Percentiles rank a stretch among this genome's conserved stretches.
phyloP scores from a whole-genome alignment of 1,140 invertebrate genomes.

The Ostrea denselamellosa region DNA sequence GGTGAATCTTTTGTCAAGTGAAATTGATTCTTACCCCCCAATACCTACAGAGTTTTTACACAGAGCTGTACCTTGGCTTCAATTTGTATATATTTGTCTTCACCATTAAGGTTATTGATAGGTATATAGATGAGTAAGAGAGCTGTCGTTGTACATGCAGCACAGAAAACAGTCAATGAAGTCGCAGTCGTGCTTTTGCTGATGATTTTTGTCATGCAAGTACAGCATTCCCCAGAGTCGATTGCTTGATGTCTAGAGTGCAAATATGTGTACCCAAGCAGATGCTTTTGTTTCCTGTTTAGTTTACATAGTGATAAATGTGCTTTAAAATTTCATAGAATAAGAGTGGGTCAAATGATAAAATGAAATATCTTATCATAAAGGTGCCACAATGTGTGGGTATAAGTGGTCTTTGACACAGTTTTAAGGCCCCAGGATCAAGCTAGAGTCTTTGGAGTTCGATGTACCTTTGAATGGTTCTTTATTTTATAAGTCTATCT shows the following conservation, averaged over 20 bases:
- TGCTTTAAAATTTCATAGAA: constrained; percentile 20
- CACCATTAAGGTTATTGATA: neutral
- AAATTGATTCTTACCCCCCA: constrained; percentile 23
- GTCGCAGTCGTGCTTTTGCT: too few species aligned
- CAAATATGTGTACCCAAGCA: neutral
- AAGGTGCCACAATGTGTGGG: neutral
- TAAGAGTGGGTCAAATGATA: neutral
- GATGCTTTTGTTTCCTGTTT: constrained; percentile 18
- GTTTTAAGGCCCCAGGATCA: neutral
- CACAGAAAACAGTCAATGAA: too few species aligned
- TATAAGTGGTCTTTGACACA: constrained; percentile 37
- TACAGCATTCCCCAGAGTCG: too few species aligned
- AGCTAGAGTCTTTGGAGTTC: neutral
- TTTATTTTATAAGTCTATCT: neutral
- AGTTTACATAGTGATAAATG: constrained; percentile 24
- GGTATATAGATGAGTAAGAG: neutral
- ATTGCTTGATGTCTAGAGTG: too few species aligned
- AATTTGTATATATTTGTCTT: neutral
- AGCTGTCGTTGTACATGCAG: neutral
- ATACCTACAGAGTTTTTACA: neutral
- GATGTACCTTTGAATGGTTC: neutral
- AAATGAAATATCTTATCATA: constrained; percentile 1
- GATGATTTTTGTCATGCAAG: too few species aligned
- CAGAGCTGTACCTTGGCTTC: neutral
- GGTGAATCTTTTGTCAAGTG: neutral